These are phyloP conservation scores for Nannobrachium achirus DNA, from an alignment of 2,113 vertebrate genomes.

Conservation along the genomic window DNA sequence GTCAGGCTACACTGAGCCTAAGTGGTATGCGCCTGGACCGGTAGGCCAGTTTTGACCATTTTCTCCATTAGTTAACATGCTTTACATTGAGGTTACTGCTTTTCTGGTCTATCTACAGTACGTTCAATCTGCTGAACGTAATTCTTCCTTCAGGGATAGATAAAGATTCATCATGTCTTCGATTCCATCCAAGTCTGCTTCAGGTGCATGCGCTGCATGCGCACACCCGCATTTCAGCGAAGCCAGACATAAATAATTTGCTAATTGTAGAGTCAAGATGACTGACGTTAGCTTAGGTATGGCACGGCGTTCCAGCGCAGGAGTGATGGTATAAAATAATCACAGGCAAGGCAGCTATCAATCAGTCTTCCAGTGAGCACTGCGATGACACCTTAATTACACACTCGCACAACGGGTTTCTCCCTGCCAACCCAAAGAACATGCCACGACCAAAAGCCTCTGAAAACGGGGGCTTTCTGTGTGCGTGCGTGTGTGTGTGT, in stretches of 20 bases:
- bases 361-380: constrained; percentile 62
- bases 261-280: constrained; percentile 75
- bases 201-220: constrained; percentile 50
- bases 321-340: constrained; percentile 77
- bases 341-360: constrained; percentile 72
- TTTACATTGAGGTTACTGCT: too few species aligned
- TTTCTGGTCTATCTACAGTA: too few species aligned
- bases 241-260: constrained; percentile 70
- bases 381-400: constrained; percentile 75
- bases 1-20: neutral
- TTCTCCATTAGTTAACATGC: too few species aligned
- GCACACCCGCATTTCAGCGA: constrained; percentile 31
- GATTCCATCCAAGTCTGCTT: constrained; percentile 36
- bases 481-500: neutral
- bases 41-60: too few species aligned
- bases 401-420: constrained; percentile 72
- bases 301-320: constrained; percentile 59
- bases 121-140: too few species aligned
- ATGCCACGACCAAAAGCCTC: constrained; percentile 71
- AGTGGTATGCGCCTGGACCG: neutral
- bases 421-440: constrained; percentile 65
- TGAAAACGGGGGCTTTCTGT: constrained; percentile 47
- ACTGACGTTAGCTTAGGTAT: constrained; percentile 67
- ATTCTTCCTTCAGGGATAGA: too few species aligned
- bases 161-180: too few species aligned